Evolutionary conservation across 2,113 vertebrate species (phyloP).

Genomic region (Acinonyx jubatus): DNA sequence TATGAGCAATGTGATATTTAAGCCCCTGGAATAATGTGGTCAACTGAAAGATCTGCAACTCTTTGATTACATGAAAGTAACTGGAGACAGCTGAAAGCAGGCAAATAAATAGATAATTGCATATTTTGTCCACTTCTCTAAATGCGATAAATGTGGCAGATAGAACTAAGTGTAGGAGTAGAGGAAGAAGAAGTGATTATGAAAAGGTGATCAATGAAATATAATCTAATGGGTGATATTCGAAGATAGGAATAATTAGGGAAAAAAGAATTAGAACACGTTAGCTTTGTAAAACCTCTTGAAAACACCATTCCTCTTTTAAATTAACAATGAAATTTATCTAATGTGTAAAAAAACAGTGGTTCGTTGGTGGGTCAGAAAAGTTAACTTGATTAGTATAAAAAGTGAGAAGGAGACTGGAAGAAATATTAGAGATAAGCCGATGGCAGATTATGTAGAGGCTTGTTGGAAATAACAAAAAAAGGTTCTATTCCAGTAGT

Average conservation of each 20-base stretch:
- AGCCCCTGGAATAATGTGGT: background rate
- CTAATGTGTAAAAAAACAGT: background rate
- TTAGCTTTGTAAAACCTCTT: background rate
- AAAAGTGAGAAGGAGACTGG: background rate
- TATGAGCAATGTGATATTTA: background rate
- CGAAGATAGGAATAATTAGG: background rate
- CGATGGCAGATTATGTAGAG: background rate
- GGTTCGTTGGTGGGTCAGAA: background rate
- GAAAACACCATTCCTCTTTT: background rate
- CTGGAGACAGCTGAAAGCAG: background rate
- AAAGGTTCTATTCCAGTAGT: background rate
- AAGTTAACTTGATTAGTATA: background rate
- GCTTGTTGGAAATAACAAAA: background rate
- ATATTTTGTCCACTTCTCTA: background rate
- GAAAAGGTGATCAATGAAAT: background rate
- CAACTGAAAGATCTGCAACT: background rate
- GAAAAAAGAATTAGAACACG: background rate
- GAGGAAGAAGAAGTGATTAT: background rate
- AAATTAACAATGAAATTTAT: background rate
- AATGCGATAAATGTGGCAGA: background rate
- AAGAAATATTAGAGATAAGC: background rate
- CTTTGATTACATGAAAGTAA: background rate
- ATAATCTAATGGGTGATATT: background rate
- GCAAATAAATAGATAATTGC: background rate
- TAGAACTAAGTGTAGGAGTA: background rate